phyloP scores from a whole-genome alignment of 2,888 invertebrate genomes.

The Euspilapteryx auroguttella region DNA sequence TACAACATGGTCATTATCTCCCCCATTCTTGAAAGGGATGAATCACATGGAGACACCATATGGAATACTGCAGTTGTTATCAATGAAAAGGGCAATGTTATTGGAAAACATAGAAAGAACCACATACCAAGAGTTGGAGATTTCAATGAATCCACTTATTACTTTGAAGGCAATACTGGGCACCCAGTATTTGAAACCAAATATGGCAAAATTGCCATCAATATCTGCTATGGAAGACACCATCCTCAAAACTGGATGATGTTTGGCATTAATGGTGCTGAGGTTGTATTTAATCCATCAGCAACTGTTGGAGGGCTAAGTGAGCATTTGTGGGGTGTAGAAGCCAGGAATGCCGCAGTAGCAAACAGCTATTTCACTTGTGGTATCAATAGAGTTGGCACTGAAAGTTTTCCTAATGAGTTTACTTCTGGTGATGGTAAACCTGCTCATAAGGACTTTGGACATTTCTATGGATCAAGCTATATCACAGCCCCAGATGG shows the following conservation, averaged over 20 bases:
- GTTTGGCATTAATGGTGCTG: conserved; percentile 96
- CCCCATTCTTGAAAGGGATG: conserved; percentile 87
- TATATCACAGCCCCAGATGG: conserved; percentile 96
- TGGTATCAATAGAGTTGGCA: conserved; percentile 93
- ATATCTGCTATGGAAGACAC: conserved; percentile 97
- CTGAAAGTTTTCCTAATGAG: conserved; percentile 73
- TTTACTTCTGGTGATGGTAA: conserved; percentile 65
- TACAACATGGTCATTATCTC: conserved; percentile 93
- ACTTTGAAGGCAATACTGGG: conserved; percentile 90
- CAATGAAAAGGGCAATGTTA: conserved; percentile 76
- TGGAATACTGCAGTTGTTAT: conserved; percentile 97
- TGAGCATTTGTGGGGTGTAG: conserved; percentile 94
- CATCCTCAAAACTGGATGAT: conserved; percentile 98
- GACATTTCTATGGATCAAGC: conserved; percentile 93
- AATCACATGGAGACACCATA: conserved; percentile 80
- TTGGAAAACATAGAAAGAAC: conserved; percentile 98
- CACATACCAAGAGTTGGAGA: conserved; percentile 97
- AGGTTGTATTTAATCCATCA: conserved; percentile 98
- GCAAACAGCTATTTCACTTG: conserved; percentile 96
- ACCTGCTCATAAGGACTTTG: conserved; percentile 85
- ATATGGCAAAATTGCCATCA: conserved; percentile 87
- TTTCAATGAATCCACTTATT: conserved; percentile 96
- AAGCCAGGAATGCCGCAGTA: conserved; percentile 95
- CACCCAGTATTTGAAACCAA: conserved; percentile 90
- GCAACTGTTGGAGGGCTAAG: conserved; percentile 83